Evolutionary conservation across 1,140 invertebrate genomes (phyloP).

Genomic region (Hylaeus volcanicus): DNA sequence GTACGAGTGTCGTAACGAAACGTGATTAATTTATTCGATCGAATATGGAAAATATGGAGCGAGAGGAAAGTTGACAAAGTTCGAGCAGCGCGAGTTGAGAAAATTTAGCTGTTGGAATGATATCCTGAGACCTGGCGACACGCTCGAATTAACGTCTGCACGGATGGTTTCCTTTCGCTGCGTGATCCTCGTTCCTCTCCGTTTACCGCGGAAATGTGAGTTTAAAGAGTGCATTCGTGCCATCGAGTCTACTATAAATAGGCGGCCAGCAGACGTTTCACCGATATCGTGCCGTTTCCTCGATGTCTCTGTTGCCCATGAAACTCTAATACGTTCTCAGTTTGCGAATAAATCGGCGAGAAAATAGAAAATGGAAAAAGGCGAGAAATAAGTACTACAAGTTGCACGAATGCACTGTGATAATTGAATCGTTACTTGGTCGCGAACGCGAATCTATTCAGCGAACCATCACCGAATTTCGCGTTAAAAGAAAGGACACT

Average conservation of each 20-base stretch:
- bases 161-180: conserved; percentile 35
- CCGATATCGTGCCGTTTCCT: conserved; percentile 16
- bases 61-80: too few relatives aligned
- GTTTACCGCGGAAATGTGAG: conserved; percentile 45
- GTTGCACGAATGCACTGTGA: background rate
- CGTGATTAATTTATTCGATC: too few relatives aligned
- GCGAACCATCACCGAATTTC: background rate
- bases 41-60: too few relatives aligned
- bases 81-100: background rate
- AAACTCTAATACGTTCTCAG: conserved; percentile 16
- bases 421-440: conserved; percentile 7
- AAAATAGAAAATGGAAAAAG: background rate
- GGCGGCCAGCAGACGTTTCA: conserved; percentile 29
- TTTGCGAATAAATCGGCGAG: conserved; percentile 34
- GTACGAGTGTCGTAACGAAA: too few relatives aligned
- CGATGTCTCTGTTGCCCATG: conserved; percentile 18
- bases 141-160: conserved; percentile 40
- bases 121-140: conserved; percentile 18
- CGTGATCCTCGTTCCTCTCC: conserved; percentile 34
- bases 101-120: conserved; percentile 4
- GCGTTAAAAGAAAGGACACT: background rate
- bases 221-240: conserved; percentile 47
- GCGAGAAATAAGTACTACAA: background rate
- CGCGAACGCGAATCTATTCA: background rate
- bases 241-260: conserved; percentile 39